phyloP scores from a whole-genome alignment of 2,797 vertebrate species.

The Labeo calbasu region DNA sequence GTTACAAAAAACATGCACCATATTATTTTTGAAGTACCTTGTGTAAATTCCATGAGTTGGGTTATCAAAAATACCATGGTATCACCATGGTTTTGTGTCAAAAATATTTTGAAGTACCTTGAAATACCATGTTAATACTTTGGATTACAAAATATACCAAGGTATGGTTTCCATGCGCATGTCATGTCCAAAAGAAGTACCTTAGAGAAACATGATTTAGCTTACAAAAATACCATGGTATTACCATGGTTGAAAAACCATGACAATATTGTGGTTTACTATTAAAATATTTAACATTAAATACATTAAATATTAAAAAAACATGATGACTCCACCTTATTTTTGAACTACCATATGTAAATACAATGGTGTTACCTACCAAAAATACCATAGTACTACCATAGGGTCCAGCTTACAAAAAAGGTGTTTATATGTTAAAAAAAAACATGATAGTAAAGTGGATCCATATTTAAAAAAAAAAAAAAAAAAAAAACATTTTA shows the following conservation, averaged over 20 bases:
- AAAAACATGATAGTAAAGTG: not conserved
- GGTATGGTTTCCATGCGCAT: too few species aligned
- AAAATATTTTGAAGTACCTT: not conserved
- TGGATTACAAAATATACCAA: not conserved
- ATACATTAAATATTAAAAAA: not conserved
- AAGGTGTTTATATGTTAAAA: not conserved
- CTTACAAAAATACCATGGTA: not conserved
- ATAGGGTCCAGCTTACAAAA: too few species aligned
- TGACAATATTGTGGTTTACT: not conserved
- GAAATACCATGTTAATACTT: not conserved
- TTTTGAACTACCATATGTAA: not conserved
- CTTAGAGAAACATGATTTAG: too few species aligned
- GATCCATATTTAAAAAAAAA: not conserved
- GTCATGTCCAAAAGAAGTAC: too few species aligned
- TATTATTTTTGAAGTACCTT: not conserved
- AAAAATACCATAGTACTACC: not conserved
- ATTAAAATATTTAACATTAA: too few species aligned
- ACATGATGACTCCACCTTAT: not conserved
- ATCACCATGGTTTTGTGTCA: not conserved
- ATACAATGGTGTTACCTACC: not conserved
- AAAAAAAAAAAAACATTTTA: not conserved
- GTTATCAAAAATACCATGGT: not conserved
- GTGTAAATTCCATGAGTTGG: not conserved
- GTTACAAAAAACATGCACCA: too few species aligned
- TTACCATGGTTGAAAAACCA: not conserved